These are phyloP conservation scores for Holotrichia oblita DNA, from an alignment of 1,140 invertebrate genomes.

Conservation along the genomic window DNA sequence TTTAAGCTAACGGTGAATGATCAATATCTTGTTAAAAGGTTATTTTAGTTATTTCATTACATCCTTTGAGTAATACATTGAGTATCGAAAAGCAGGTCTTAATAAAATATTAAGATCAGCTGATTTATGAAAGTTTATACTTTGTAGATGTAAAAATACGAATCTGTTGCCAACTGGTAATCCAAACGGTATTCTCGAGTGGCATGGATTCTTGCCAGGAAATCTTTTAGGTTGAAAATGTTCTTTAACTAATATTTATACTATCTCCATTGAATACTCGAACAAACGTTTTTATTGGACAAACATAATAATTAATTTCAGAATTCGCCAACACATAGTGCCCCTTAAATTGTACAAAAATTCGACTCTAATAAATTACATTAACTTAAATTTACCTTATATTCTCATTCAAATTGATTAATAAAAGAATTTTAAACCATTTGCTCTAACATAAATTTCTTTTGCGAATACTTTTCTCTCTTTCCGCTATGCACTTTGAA, in stretches of 20 bases:
- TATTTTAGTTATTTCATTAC: no score
- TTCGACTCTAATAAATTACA: not conserved
- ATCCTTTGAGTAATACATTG: no score
- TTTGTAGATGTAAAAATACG: not conserved
- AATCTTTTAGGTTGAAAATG: not conserved
- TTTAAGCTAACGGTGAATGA: no score
- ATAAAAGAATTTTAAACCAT: not conserved
- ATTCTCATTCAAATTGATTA: not conserved
- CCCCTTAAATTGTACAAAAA: not conserved
- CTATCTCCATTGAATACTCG: not conserved
- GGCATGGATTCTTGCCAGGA: not conserved
- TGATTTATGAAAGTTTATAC: not conserved
- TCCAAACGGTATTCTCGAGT: not conserved
- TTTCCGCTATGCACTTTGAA: conserved; percentile 14
- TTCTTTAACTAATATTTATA: not conserved
- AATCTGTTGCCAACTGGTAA: conserved; percentile 1
- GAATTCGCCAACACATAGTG: not conserved
- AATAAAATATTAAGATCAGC: not conserved
- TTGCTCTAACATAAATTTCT: not conserved
- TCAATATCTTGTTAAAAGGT: no score
- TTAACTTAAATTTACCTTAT: not conserved
- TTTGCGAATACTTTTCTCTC: not conserved
- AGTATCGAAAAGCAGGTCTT: no score
- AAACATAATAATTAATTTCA: no score
- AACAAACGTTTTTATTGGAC: not conserved